Percentiles rank a stretch among this genome's conserved stretches.
Evolutionary conservation across 1,140 invertebrate genomes (phyloP).

Genomic region (Anadara kagoshimensis): DNA sequence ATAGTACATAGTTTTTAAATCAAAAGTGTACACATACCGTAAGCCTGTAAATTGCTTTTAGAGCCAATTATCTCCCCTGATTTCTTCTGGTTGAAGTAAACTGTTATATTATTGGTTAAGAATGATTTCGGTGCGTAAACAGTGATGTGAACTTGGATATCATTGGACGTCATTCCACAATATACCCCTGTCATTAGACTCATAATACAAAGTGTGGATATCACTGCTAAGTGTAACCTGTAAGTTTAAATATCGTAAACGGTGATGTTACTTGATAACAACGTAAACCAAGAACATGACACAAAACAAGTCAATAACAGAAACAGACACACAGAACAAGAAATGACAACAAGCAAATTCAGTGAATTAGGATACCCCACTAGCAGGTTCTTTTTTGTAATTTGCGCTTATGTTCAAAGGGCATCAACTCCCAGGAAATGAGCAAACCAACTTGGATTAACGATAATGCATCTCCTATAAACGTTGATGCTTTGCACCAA

Average conservation of each 20-base stretch:
- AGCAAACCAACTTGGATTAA: no score
- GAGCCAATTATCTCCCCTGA: conserved; percentile 42
- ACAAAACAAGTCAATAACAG: no score
- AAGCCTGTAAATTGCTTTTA: conserved; percentile 44
- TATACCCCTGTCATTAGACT: conserved; percentile 52
- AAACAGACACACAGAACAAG: no score
- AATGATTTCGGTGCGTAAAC: conserved; percentile 54
- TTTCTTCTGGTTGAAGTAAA: conserved; percentile 54
- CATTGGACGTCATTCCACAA: conserved; percentile 36
- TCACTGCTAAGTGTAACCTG: conserved; percentile 54
- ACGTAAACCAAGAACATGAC: no score
- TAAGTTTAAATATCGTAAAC: conserved; percentile 10
- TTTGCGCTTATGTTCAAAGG: no score
- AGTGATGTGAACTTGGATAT: conserved; percentile 55
- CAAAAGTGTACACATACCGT: conserved; percentile 39
- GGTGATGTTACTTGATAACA: no score
- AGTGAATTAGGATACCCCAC: no score
- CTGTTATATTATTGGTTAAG: conserved; percentile 39
- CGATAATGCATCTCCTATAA: no score
- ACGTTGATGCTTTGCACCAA: no score
- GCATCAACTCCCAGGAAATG: no score
- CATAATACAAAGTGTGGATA: conserved; percentile 51
- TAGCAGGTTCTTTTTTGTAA: no score
- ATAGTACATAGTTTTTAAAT: background rate
- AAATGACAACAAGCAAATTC: no score